These are phyloP conservation scores for Subanguina moxae DNA, from an alignment of 1,140 invertebrate species.

Conservation along the genomic window DNA sequence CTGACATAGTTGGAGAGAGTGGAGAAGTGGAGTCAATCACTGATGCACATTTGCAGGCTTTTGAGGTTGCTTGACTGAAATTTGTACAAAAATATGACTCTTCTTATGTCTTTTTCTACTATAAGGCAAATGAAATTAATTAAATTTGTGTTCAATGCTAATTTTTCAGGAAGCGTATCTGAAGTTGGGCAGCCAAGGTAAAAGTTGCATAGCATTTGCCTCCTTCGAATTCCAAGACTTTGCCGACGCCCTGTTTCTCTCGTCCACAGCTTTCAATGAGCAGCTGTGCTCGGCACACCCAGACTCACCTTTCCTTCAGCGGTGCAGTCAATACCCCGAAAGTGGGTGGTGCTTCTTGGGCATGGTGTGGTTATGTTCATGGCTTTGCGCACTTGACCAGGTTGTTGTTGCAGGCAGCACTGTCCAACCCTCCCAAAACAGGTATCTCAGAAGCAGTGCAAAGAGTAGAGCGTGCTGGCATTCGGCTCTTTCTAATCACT, in stretches of 20 bases:
- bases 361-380: constrained; percentile 14
- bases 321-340: constrained; percentile 28
- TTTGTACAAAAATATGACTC: no score
- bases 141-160: neutral
- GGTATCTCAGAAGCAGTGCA: constrained; percentile 21
- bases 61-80: constrained; percentile 32
- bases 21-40: constrained; percentile 21
- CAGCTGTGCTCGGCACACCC: neutral
- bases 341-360: constrained; percentile 47
- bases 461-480: constrained; percentile 29
- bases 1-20: constrained; percentile 14
- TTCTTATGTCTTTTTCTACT: no score
- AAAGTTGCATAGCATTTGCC: constrained; percentile 40
- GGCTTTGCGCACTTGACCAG: neutral
- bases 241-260: constrained; percentile 21
- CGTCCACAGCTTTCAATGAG: neutral
- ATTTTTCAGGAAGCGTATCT: constrained; percentile 36
- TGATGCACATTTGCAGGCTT: constrained; percentile 31
- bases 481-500: constrained; percentile 39
- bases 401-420: constrained; percentile 14
- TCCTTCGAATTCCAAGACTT: constrained; percentile 37
- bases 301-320: neutral
- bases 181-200: constrained; percentile 28
- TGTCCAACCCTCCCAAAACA: constrained; percentile 23
- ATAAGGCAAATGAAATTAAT: no score